Base-by-base conservation (phyloP, 2,888 invertebrate genomes). In the Vanessa cardui region DNA sequence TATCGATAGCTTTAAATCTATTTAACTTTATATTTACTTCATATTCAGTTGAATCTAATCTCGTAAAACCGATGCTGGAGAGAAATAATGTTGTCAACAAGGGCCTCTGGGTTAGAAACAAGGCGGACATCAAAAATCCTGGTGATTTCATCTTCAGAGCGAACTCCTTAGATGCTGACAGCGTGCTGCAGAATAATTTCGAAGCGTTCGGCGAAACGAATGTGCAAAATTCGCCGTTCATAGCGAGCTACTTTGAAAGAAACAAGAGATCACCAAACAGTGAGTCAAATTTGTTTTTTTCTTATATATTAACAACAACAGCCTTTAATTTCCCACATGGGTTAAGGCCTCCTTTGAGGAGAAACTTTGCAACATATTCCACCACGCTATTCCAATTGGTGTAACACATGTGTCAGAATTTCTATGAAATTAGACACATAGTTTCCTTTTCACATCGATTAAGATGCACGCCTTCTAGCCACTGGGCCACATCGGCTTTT, bases 41-140 rank as follows among this genome's bases (percentile, higher is more conserved):
- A 4, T 83, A 72, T 56, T 70, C 87, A 8, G 76, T 75, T 0
- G 82, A 84, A 64, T 21, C 73, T 0, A 82, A 81, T 50, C 82
- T 72, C 59, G 68, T 76, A 0, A 86, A 79, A 18, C 82, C 85
- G 0, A 83, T 77, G 47, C 64, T 83, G 16, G 88, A 90, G 16
- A 75, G 83, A n/a, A 88, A 85, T 62, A 91, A 86, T 52, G 75
- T 88, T 0, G 73, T 91, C 0, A 91, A 89, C 58, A 90, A 88
- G 74, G 86, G 88, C 0, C 73, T 89, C 0, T 91, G 90, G 91
- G 69, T 84, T 0, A 77, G 79, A 0, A 78, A 77, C 20, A 16
- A 75, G 0, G 72, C 69, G 0, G 80, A 80, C 0, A 83, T 78
- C 15, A 54, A 63, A 73, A 77, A 67, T 0, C 21, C 72, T 0